Percentiles rank a stretch among this genome's conserved stretches.
These are phyloP conservation scores for Anorthoa munda DNA, from an alignment of 2,888 invertebrate genomes.

Conservation along the genomic window DNA sequence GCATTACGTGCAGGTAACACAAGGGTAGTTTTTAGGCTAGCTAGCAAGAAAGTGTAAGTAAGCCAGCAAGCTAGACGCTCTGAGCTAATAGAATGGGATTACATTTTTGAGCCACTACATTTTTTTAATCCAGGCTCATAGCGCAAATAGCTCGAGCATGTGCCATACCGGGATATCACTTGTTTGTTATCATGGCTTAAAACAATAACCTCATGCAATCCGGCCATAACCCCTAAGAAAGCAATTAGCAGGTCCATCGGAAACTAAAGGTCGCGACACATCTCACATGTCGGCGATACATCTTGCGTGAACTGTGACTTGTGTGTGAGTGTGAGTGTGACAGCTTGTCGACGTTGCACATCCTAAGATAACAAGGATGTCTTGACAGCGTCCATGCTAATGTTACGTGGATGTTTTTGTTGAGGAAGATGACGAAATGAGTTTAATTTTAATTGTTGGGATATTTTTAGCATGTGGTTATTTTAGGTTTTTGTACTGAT, in stretches of 20 bases:
- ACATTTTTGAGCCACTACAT: no score
- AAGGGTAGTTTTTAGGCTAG: no score
- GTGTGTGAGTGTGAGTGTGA: conserved; percentile 5
- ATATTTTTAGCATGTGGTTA: no score
- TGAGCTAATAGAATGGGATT: no score
- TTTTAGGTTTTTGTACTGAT: no score
- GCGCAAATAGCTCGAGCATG: no score
- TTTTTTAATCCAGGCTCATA: no score
- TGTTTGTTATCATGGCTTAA: background rate
- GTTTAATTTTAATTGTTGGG: background rate
- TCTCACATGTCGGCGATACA: conserved; percentile 53
- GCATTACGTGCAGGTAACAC: no score
- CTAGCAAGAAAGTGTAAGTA: no score
- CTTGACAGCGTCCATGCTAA: conserved; percentile 38
- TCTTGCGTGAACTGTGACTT: background rate
- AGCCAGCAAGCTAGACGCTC: no score
- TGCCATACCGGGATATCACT: background rate
- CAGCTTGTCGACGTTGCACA: conserved; percentile 64
- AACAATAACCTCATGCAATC: background rate
- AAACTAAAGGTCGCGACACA: conserved; percentile 42
- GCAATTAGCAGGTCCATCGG: conserved; percentile 58
- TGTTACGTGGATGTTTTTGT: conserved; percentile 18
- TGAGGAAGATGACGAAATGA: background rate
- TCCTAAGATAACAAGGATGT: conserved; percentile 69
- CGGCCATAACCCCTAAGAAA: background rate